Base-by-base conservation (phyloP, 2,888 invertebrate genomes). In the Drosophila melanosoma region DNA sequence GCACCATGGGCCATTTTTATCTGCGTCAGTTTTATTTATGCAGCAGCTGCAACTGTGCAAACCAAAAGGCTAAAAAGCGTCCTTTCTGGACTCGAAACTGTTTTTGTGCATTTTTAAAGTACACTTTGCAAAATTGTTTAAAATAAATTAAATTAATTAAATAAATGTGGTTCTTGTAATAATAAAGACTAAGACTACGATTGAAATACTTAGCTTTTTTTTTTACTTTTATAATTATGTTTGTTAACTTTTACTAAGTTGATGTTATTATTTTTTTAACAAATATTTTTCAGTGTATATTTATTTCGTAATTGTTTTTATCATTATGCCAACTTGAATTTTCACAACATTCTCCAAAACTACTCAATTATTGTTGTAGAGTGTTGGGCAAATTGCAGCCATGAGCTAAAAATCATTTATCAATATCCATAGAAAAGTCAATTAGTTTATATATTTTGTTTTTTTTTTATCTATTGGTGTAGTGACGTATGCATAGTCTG, bases 1-100 rank as follows among this genome's bases (percentile, higher is more conserved):
- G 59, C 65, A 79, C 48, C 23, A 23, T 63, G 58, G 62, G 56
- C 48, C 67, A 76, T 69, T 83, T 86, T 73, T 74, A 83, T 73
- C 60, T 83, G 76, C 73, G 66, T 45, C 73, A 59, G 38, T 70
- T 81, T 84, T 84, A 84, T 83, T 87, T 89, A 79, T 89, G 83
- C 89, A 83, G 69, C 79, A 83, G 67, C 64, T 35, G 71, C 85
- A 69, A 54, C 65, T 48, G 53, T 12, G 45, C 45, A 33, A 57
- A 70, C 12, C 58, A 23, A 49, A n/a, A 1, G 36, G 35, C 61
- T 49, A 64, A 76, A 79, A 75, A 61, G 20, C 26, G 1, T 7
- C 45, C 45, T 42, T 49, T 70, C 53, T 67, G 51, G 32, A 23
- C 67, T 8, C n/a, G 10, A 29, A 15, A 5, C 35, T 12, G 8